These are phyloP conservation scores for Cheilosia vernalis DNA, from an alignment of 2,888 invertebrate species.

Conservation along the genomic window DNA sequence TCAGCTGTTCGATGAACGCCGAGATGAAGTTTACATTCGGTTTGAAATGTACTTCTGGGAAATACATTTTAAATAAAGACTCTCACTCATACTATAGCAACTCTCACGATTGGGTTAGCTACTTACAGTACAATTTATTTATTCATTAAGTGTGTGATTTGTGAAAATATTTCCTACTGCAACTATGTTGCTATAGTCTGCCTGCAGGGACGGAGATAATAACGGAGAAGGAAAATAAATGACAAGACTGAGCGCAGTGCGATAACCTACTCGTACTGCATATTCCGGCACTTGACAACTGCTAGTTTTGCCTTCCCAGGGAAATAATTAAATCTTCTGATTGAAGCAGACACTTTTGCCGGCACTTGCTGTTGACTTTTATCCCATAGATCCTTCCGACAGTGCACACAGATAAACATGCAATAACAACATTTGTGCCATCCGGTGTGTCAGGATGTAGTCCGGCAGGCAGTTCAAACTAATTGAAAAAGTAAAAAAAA, in stretches of 20 bases:
- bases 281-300: constrained; percentile 56
- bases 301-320: constrained; percentile 24
- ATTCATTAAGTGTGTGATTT: constrained; percentile 40
- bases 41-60: not conserved
- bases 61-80: not conserved
- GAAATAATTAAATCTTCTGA: constrained; percentile 67
- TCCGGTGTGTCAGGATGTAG: constrained; percentile 54
- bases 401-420: constrained; percentile 55
- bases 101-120: not conserved
- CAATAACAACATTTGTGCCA: constrained; percentile 66
- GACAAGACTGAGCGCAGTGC: constrained; percentile 24
- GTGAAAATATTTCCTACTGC: constrained; percentile 11
- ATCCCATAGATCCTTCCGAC: constrained; percentile 49
- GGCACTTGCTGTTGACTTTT: constrained; percentile 57
- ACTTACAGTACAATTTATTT: constrained; percentile 10
- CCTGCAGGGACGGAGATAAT: not conserved
- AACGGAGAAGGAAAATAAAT: not conserved
- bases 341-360: constrained; percentile 59
- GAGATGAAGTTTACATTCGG: not conserved
- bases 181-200: constrained; percentile 24
- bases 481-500: constrained; percentile 63
- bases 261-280: constrained; percentile 32
- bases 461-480: constrained; percentile 51
- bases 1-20: constrained; percentile 11
- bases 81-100: not conserved